These are phyloP conservation scores for Agapornis roseicollis DNA, from an alignment of 2,113 vertebrate species.

Conservation along the genomic window DNA sequence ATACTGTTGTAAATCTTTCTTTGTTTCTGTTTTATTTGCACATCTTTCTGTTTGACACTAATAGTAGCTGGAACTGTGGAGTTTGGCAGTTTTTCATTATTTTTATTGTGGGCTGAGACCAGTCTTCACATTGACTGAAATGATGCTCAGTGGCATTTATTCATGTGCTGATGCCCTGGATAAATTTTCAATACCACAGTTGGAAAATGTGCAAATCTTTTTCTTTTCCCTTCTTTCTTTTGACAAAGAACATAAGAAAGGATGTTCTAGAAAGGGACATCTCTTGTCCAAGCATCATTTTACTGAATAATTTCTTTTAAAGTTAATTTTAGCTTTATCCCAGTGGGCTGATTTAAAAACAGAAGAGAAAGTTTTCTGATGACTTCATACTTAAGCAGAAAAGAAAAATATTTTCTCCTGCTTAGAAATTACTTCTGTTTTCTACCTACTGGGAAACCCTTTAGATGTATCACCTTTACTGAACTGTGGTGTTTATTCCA, in stretches of 20 bases:
- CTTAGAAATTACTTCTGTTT: background rate
- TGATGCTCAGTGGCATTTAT: background rate
- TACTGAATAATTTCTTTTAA: background rate
- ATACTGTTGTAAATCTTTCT: background rate
- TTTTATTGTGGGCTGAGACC: background rate
- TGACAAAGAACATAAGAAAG: background rate
- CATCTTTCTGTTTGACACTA: slow-evolving; percentile 17
- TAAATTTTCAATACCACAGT: slow-evolving; percentile 1
- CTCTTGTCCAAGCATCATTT: background rate
- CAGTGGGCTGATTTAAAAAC: background rate
- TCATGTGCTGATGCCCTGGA: background rate
- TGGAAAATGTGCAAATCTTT: background rate
- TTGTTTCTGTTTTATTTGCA: background rate
- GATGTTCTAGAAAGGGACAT: background rate
- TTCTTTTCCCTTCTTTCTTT: background rate
- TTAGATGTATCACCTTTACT: background rate
- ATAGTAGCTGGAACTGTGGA: background rate
- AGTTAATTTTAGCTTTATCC: background rate
- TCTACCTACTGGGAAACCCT: background rate
- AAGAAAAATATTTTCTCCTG: background rate
- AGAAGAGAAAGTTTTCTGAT: background rate
- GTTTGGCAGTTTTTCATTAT: background rate
- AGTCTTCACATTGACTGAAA: slow-evolving; percentile 21
- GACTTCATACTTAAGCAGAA: background rate
- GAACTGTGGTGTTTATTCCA: background rate